Evolutionary conservation across 1,140 invertebrate species (phyloP).

Genomic region (Colletes latitarsis): DNA sequence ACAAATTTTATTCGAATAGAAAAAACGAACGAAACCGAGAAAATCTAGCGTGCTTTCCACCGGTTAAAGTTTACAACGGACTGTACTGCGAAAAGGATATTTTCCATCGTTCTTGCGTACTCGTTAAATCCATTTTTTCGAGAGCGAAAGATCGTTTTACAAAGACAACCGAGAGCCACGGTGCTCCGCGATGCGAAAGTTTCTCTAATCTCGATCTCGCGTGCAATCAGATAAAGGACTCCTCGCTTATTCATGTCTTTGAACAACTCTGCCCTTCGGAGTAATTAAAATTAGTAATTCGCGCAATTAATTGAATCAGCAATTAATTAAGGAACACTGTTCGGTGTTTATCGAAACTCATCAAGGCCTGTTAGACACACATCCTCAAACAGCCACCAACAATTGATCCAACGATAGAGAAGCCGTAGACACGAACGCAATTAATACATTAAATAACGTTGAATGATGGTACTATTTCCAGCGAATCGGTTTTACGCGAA

Average conservation of each 20-base stretch:
- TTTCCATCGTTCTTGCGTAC: too few species aligned
- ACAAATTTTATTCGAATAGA: too few species aligned
- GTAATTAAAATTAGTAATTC: conserved; percentile 37
- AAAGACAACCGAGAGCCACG: not conserved
- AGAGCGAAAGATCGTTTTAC: not conserved
- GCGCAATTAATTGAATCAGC: conserved; percentile 21
- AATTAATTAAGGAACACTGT: conserved; percentile 29
- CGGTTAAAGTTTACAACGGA: too few species aligned
- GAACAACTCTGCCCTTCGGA: not conserved
- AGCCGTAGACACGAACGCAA: not conserved
- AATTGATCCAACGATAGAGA: conserved; percentile 30
- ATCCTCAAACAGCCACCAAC: not conserved
- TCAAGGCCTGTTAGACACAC: not conserved
- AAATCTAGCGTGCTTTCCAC: too few species aligned
- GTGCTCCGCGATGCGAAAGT: not conserved
- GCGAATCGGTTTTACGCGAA: not conserved
- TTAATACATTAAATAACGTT: conserved; percentile 1
- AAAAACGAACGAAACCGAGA: too few species aligned
- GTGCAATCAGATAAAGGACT: not conserved
- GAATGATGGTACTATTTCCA: not conserved
- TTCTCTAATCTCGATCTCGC: conserved; percentile 15
- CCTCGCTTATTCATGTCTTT: not conserved
- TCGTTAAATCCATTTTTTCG: too few species aligned
- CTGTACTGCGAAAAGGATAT: too few species aligned
- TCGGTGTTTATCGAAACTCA: conserved; percentile 14